Base-by-base conservation (phyloP, 2,113 vertebrate genomes). In the Austrofundulus limnaeus region DNA sequence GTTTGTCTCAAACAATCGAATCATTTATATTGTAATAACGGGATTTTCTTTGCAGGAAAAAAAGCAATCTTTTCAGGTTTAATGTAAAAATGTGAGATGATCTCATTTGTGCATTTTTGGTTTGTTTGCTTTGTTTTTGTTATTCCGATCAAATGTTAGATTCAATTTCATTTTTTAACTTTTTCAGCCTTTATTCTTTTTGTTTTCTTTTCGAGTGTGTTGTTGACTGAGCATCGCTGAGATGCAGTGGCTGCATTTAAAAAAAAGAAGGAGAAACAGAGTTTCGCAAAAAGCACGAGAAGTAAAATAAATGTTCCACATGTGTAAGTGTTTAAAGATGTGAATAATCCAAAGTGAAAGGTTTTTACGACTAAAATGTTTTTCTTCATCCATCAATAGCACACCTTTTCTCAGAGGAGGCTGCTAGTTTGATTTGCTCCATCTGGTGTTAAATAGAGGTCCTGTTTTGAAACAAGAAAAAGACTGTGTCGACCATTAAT, bases 271-370 rank as follows among this genome's bases (percentile, higher is more conserved):
- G n/a, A n/a, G n/a, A n/a, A n/a, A n/a, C n/a, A n/a, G n/a, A n/a
- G n/a, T n/a, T n/a, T n/a, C n/a, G 50, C 77, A 76, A 81, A 78
- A 55, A 76, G 41, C 19, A 14, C 41, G n/a, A 42, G 64, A 50
- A 73, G 58, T 48, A 67, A 54, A 12, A 39, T 31, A 23, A 63
- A 66, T 64, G 42, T 57, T 74, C 38, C 66, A 76, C 53, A 54
- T 68, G 54, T 54, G 70, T 72, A 31, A 21, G 50, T 78, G 68
- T 75, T 74, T 62, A 72, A 72, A 78, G 34, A 52, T 69, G 66
- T 24, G 52, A 57, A 31, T 25, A 52, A 34, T 62, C 38, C 14
- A 42, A 61, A 50, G 20, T 37, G 34, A n/a, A 55, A 39, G 23
- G 28, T 54, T 78, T 79, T 72, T 61, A 64, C 20, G 49, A 50